Percentiles rank a stretch among this genome's conserved stretches.
Conservation (phyloP, 2,888 invertebrate genomes). For the Drosophila eohydei region DNA sequence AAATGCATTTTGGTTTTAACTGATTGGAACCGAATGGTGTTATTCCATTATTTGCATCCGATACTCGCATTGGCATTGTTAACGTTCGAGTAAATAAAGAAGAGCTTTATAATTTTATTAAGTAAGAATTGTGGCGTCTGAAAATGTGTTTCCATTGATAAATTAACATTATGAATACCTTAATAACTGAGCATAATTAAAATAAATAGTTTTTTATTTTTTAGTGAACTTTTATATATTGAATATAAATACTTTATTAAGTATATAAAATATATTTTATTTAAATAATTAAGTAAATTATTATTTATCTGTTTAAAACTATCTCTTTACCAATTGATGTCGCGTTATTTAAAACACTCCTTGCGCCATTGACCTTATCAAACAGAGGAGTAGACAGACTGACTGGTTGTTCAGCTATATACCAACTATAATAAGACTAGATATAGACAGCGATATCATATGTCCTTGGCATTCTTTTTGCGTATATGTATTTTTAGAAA, state of each 20-base stretch:
- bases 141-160: background rate
- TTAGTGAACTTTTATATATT: too few relatives aligned
- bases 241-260: too few relatives aligned
- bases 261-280: too few relatives aligned
- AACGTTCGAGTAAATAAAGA: slow-evolving; percentile 17
- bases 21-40: slow-evolving; percentile 35
- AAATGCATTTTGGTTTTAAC: slow-evolving; percentile 45
- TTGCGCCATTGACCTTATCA: background rate
- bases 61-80: slow-evolving; percentile 17
- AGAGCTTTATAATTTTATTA: slow-evolving; percentile 10
- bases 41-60: slow-evolving; percentile 22
- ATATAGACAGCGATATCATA: too few relatives aligned
- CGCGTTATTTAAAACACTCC: too few relatives aligned
- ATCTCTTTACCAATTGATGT: too few relatives aligned
- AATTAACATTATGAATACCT: background rate
- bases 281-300: too few relatives aligned
- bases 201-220: too few relatives aligned
- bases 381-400: background rate
- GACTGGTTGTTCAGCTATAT: background rate
- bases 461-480: too few relatives aligned
- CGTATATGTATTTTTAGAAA: background rate
- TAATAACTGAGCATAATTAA: background rate
- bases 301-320: too few relatives aligned
- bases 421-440: background rate
- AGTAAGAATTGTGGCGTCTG: background rate